Conservation (phyloP, 2,888 invertebrate species). For the Ischnura elegans region DNA sequence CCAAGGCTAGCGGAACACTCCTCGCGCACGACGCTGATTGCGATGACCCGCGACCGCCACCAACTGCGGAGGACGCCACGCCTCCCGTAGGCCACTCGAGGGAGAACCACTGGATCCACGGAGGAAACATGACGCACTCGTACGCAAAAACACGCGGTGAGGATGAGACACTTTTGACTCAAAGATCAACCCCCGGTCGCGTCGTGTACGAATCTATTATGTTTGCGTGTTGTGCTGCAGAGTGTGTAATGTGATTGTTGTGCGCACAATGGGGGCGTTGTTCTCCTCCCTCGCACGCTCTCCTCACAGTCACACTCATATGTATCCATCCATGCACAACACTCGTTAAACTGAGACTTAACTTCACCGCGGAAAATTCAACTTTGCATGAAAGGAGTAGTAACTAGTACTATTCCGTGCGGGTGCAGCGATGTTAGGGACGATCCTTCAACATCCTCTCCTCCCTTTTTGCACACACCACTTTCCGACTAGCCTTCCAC, state of each 20-base stretch:
- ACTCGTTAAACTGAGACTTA: background rate
- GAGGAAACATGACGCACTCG: slow-evolving; percentile 1
- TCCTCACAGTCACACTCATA: background rate
- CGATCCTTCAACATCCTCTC: background rate
- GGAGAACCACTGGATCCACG: slow-evolving; percentile 31
- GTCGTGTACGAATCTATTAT: background rate
- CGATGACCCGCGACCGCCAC: background rate
- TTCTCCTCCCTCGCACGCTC: background rate
- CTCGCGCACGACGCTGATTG: background rate
- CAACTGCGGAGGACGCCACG: background rate
- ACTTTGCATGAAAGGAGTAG: no score
- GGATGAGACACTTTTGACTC: no score
- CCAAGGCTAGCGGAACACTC: background rate
- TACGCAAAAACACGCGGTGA: no score
- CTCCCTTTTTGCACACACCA: background rate
- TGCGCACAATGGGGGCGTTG: background rate
- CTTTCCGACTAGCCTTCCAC: background rate
- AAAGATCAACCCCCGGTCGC: background rate
- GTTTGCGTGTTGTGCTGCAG: background rate
- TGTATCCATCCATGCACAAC: background rate
- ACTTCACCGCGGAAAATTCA: no score
- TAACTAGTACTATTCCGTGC: no score
- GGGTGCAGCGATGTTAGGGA: background rate
- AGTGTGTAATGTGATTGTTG: background rate
- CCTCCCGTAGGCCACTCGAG: background rate